These are phyloP conservation scores for Nanorana parkeri DNA, from an alignment of 2,113 vertebrate genomes.

Conservation along the genomic window DNA sequence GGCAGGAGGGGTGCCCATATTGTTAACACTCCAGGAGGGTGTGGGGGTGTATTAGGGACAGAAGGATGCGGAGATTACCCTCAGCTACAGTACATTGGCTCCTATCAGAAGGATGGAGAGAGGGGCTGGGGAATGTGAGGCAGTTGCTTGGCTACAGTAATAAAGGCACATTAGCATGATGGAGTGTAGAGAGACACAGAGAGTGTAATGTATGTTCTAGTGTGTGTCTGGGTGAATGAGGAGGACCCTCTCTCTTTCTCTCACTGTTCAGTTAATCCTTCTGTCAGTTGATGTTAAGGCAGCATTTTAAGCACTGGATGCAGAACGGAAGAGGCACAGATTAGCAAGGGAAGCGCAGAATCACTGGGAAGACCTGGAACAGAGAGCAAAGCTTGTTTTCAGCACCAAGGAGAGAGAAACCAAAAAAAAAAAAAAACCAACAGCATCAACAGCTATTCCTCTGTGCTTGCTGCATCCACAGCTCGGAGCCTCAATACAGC, in stretches of 20 bases:
- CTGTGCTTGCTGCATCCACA: not conserved
- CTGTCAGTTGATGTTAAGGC: constrained; percentile 77
- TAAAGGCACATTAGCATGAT: constrained; percentile 57
- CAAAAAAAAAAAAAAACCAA: constrained; percentile 16
- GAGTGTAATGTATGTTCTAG: constrained; percentile 23
- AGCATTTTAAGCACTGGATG: constrained; percentile 75
- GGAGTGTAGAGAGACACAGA: constrained; percentile 42
- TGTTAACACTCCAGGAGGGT: constrained; percentile 36
- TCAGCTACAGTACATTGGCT: constrained; percentile 43
- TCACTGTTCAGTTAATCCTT: constrained; percentile 76
- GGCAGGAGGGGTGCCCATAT: constrained; percentile 25
- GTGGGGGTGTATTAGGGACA: constrained; percentile 41
- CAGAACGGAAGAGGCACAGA: constrained; percentile 67
- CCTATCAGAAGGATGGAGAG: constrained; percentile 50
- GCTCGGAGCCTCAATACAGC: constrained; percentile 41
- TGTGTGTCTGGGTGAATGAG: constrained; percentile 65
- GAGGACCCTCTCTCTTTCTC: constrained; percentile 71
- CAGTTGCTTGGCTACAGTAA: constrained; percentile 58
- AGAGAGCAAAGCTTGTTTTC: constrained; percentile 29
- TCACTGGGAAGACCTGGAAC: not conserved
- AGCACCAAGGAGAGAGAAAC: constrained; percentile 40
- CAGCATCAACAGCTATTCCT: constrained; percentile 18
- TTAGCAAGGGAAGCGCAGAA: constrained; percentile 60
- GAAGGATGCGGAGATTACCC: constrained; percentile 41
- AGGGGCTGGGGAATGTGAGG: constrained; percentile 54